phyloP scores from a whole-genome alignment of 2,888 invertebrate genomes.

The Xylota sylvarum region DNA sequence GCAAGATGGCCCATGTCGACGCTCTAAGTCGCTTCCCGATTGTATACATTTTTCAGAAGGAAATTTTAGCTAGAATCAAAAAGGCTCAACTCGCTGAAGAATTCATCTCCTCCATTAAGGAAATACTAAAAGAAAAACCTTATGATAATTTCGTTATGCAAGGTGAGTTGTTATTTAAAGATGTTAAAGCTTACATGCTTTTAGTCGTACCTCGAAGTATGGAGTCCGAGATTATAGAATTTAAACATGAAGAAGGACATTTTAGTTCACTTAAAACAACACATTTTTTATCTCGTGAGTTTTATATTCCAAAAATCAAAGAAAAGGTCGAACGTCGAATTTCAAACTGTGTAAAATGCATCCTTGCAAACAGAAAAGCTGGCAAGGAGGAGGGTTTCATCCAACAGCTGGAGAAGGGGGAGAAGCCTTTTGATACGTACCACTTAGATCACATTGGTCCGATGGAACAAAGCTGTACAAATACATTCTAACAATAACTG shows the following conservation, averaged over 20 bases:
- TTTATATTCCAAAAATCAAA: conserved; percentile 5
- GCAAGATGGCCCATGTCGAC: no score
- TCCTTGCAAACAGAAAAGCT: conserved; percentile 7
- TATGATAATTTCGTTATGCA: conserved; percentile 12
- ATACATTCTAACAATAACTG: conserved; percentile 14
- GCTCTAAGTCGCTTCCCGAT: no score
- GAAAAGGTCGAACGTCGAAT: conserved; percentile 3
- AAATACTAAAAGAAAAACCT: conserved; percentile 1
- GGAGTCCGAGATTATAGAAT: conserved; percentile 14
- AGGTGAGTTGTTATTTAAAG: conserved; percentile 19
- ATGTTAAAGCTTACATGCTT: neutral
- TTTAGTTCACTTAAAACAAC: conserved; percentile 1
- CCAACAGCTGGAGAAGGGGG: conserved; percentile 11
- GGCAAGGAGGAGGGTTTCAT: conserved; percentile 1
- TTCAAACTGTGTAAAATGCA: conserved; percentile 19
- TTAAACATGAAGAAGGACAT: conserved; percentile 16
- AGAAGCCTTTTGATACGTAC: conserved; percentile 13
- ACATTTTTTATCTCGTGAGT: neutral
- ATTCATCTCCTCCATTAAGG: conserved; percentile 4
- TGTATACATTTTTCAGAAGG: no score
- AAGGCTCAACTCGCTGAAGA: neutral
- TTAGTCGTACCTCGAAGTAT: conserved; percentile 18
- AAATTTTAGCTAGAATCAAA: no score
- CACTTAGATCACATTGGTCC: conserved; percentile 19
- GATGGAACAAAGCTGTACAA: conserved; percentile 30